These are phyloP conservation scores for Apamea epomidion DNA, from an alignment of 2,888 invertebrate genomes.

Conservation along the genomic window DNA sequence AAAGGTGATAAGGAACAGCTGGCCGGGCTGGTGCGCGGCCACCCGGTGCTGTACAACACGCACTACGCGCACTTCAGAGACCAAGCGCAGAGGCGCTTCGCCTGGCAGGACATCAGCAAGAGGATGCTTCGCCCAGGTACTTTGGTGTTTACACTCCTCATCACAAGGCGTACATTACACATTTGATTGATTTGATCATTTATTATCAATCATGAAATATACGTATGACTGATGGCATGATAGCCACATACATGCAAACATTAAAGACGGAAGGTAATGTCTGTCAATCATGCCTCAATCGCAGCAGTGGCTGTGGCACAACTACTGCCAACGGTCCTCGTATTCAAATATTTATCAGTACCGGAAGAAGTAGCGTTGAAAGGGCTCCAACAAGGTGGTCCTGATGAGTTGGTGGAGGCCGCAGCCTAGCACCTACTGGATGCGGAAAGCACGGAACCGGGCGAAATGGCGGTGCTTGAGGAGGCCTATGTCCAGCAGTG, in stretches of 20 bases:
- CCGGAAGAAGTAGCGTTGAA: neutral
- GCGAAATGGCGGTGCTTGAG: neutral
- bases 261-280: neutral
- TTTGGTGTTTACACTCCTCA: neutral
- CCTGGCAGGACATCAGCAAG: slow-evolving; percentile 19
- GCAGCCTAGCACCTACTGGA: neutral
- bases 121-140: slow-evolving; percentile 27
- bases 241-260: neutral
- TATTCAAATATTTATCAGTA: neutral
- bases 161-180: neutral
- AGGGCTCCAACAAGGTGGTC: neutral
- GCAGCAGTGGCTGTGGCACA: neutral
- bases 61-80: slow-evolving; percentile 2
- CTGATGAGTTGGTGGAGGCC: neutral
- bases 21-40: slow-evolving; percentile 19
- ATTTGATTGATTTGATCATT: neutral
- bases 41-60: slow-evolving; percentile 31
- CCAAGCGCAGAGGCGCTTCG: slow-evolving; percentile 3
- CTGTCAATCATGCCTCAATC: neutral
- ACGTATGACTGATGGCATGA: neutral
- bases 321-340: neutral
- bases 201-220: neutral
- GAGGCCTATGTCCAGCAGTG: neutral
- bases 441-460: neutral
- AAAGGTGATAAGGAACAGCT: neutral